Evolutionary conservation across 2,797 vertebrate genomes (phyloP), one percentile per base, ranked within the genome.

Genomic region (Aythya fuligula): DNA sequence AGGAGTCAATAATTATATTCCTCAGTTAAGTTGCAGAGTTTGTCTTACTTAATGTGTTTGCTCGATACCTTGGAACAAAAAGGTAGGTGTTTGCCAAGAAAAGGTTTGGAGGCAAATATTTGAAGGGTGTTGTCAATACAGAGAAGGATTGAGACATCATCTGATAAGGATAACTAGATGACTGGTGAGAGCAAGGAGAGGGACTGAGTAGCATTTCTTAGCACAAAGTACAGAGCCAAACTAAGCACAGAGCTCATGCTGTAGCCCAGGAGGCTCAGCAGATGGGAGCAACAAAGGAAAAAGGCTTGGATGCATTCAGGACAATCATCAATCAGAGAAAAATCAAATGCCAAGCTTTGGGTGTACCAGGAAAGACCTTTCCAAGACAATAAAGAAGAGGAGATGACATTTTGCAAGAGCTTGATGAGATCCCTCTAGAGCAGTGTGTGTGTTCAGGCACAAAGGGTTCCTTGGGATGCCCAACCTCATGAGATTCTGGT

Each of bases 221-320:
- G 28, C 28, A 38, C 8, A 27, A 53, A 76, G 7, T 0, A 0
- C 85, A 53, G 0, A 0, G 45, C 36, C 47, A 32, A 78, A 72
- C 27, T 86, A 21, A 72, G 60, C 1, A 2, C 3, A 6, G 65
- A 53, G 38, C 9, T 83, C 20, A 13, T 28, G 53, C 41, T 57
- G 27, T n/a, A 89, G 54, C 78, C 89, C 53, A 60, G 22, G 60
- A 82, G 58, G 74, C 32, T 82, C 71, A 62, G 7, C 75, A 93
- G 74, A 82, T 85, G 91, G 84, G 21, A 94, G 3, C 0, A 1
- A 57, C 22, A 64, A 76, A 49, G 61, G 43, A 80, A 30, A 81
- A 30, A 87, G 64, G 21, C 8, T 81, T 79, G 74, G 51, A 85
- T 76, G 36, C 41, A 56, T 27, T 34, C 79, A 83, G 43, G 13